These are phyloP conservation scores for Hipparchia sbordonii DNA, from an alignment of 2,888 invertebrate species.

Conservation along the genomic window DNA sequence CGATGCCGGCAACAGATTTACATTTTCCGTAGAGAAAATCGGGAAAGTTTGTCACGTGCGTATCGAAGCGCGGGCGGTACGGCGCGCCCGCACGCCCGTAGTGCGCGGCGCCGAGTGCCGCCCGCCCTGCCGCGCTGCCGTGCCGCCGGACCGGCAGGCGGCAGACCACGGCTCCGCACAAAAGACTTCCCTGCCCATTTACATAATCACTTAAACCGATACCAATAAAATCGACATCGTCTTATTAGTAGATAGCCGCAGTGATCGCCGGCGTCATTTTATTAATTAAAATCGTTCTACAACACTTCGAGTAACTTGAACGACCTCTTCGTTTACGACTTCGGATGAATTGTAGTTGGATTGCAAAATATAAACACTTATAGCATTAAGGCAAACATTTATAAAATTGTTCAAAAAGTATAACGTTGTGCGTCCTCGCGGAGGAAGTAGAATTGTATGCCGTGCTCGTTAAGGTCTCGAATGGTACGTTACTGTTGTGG, in stretches of 20 bases:
- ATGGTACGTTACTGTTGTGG: conserved; percentile 73
- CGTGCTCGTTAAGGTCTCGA: conserved; percentile 69
- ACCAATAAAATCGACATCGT: conserved; percentile 39
- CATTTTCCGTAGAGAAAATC: conserved; percentile 80
- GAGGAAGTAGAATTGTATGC: conserved; percentile 67
- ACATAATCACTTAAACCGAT: conserved; percentile 60
- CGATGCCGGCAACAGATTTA: conserved; percentile 81
- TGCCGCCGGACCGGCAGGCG: conserved; percentile 44
- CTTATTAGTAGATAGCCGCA: conserved; percentile 15
- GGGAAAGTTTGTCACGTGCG: conserved; percentile 80
- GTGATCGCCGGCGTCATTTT: conserved; percentile 4
- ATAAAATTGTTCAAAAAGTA: conserved; percentile 29
- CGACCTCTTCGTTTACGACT: conserved; percentile 3
- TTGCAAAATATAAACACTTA: conserved; percentile 26
- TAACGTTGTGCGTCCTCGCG: conserved; percentile 37
- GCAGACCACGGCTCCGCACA: conserved; percentile 45
- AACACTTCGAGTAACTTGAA: background rate
- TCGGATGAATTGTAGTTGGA: conserved; percentile 18
- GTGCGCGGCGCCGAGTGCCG: conserved; percentile 80
- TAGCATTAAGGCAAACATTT: conserved; percentile 28
- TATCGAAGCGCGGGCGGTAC: conserved; percentile 65
- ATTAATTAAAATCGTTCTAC: conserved; percentile 11
- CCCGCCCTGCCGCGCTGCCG: conserved; percentile 67
- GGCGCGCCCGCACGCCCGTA: conserved; percentile 80
- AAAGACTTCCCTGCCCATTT: conserved; percentile 53